Evolutionary conservation across 1,140 invertebrate species (phyloP).

Genomic region (Babylonia areolata): DNA sequence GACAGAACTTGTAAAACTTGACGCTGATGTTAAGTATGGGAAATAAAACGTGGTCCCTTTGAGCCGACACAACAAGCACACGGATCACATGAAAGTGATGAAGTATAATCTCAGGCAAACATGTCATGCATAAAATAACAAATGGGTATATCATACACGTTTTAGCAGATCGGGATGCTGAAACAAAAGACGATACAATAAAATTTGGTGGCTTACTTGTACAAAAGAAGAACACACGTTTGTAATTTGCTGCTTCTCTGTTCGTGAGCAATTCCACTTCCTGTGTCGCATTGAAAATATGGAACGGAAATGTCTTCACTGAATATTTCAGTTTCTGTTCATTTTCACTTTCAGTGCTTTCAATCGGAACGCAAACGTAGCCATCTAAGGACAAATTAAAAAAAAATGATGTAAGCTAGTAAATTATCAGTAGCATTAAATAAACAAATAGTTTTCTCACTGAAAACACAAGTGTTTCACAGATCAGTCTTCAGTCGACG

Average conservation of each 20-base stretch:
- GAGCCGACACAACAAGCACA: too few species aligned
- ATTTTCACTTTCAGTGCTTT: background rate
- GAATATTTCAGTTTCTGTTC: too few species aligned
- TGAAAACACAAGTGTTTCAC: too few species aligned
- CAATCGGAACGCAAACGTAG: background rate
- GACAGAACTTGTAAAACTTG: too few species aligned
- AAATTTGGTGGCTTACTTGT: background rate
- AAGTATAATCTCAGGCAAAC: too few species aligned
- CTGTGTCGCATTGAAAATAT: background rate
- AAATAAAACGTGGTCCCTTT: too few species aligned
- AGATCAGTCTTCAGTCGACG: too few species aligned
- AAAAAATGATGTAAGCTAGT: background rate
- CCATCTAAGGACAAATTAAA: background rate
- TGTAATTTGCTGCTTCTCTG: background rate
- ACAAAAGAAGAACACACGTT: background rate
- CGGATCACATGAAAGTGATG: background rate
- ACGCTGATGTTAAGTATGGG: too few species aligned
- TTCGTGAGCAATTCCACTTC: background rate
- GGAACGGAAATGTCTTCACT: background rate
- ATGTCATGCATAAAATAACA: too few species aligned
- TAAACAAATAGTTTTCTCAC: background rate
- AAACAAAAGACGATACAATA: background rate
- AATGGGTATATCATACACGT: too few species aligned
- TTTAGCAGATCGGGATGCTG: too few species aligned
- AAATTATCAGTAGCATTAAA: background rate